Percentiles rank a stretch among this genome's conserved stretches.
Evolutionary conservation across 2,113 vertebrate genomes (phyloP).

Genomic region (Hypocryptadius cinnamomeus): DNA sequence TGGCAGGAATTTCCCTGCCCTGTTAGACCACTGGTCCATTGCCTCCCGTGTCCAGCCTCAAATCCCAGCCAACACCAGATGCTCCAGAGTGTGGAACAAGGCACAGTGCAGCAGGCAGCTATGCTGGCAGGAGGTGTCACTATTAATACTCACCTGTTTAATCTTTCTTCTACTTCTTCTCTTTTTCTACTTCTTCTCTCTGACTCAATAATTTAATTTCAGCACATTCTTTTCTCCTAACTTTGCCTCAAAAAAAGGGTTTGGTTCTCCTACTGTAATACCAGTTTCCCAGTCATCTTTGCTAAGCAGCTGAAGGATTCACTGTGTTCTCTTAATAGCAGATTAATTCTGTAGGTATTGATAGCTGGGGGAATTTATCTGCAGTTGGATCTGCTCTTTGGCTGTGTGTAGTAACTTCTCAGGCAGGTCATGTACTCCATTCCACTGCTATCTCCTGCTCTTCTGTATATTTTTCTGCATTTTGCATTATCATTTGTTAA

Average conservation of each 20-base stretch:
- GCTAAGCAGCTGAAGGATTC: neutral
- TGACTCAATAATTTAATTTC: neutral
- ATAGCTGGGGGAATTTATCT: neutral
- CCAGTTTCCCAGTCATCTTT: neutral
- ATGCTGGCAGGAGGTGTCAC: neutral
- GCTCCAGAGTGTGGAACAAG: neutral
- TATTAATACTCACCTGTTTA: neutral
- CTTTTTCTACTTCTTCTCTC: neutral
- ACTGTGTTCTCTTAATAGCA: neutral
- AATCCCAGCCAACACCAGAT: neutral
- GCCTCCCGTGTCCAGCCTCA: neutral
- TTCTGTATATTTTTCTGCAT: conserved; percentile 37
- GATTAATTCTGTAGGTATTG: conserved; percentile 14
- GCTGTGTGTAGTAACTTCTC: conserved; percentile 22
- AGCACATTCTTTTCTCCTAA: neutral
- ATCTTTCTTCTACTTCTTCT: neutral
- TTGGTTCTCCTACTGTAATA: neutral
- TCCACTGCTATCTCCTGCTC: conserved; percentile 36
- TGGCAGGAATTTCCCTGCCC: neutral
- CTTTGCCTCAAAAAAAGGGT: neutral
- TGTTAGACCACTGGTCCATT: neutral
- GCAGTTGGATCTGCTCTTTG: conserved; percentile 17
- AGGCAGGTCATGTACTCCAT: conserved; percentile 46
- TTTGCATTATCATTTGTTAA: conserved; percentile 63
- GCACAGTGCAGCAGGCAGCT: neutral